A percentile compares a stretch with the other conserved stretches of the same genome.
Evolutionary conservation across 2,888 invertebrate species (phyloP).

Genomic region (Synergus itoensis): DNA sequence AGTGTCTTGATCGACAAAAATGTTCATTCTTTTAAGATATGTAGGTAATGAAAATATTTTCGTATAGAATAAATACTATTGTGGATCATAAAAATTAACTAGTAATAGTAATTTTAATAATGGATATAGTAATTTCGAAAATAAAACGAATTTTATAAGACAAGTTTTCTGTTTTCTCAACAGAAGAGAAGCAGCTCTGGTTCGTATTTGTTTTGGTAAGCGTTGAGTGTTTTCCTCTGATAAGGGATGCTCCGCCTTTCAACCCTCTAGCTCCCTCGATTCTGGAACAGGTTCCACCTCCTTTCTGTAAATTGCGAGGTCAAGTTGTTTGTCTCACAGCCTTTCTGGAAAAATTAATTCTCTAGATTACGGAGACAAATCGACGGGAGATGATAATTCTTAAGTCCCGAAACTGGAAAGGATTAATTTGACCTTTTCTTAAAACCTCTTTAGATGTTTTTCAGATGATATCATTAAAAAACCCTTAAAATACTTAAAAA

Average conservation of each 20-base stretch:
- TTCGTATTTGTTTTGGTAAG: conserved; percentile 4
- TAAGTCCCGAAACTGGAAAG: conserved; percentile 36
- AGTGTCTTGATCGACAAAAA: no score
- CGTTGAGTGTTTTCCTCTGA: conserved; percentile 31
- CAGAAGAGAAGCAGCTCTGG: not conserved
- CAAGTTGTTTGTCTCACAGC: conserved; percentile 14
- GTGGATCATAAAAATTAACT: not conserved
- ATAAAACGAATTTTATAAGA: not conserved
- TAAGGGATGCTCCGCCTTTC: conserved; percentile 39
- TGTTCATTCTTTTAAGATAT: no score
- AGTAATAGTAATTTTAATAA: no score
- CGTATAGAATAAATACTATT: not conserved
- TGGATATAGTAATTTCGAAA: not conserved
- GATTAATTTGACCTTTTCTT: conserved; percentile 27
- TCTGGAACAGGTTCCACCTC: conserved; percentile 7
- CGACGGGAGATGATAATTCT: conserved; percentile 21
- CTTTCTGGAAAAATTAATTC: conserved; percentile 37
- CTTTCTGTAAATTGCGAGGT: conserved; percentile 13
- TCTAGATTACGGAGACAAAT: conserved; percentile 28
- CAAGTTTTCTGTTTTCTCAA: conserved; percentile 6
- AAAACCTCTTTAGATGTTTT: no score
- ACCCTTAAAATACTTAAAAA: no score
- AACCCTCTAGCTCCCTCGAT: not conserved
- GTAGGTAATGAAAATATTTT: no score
- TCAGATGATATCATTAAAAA: no score